Percentiles rank a stretch among this genome's conserved stretches.
phyloP scores from a whole-genome alignment of 2,888 invertebrate species.

The Steinernema scapterisci region DNA sequence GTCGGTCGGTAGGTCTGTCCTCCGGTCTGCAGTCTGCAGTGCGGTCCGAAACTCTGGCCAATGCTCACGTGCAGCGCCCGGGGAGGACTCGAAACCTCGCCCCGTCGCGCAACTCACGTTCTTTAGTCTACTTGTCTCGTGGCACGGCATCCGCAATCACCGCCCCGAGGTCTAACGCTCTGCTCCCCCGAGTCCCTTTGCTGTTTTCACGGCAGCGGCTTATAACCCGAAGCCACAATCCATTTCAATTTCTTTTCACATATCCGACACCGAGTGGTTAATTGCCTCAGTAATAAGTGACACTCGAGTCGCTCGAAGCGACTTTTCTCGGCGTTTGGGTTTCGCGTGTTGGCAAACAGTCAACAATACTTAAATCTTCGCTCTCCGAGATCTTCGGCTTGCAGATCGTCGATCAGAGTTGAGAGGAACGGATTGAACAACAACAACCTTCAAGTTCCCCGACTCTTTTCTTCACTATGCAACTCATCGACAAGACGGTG shows the following conservation, averaged over 20 bases:
- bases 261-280: too few species aligned
- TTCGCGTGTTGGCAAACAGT: too few species aligned
- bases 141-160: constrained; percentile 26
- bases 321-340: too few species aligned
- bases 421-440: background rate
- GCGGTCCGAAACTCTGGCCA: background rate
- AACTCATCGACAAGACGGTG: constrained; percentile 62
- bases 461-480: constrained; percentile 42
- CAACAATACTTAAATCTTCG: background rate
- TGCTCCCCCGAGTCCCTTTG: background rate
- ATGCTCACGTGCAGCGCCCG: constrained; percentile 13
- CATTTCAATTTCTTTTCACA: too few species aligned
- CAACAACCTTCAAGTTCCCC: background rate
- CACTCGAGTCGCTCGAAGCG: too few species aligned
- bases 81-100: background rate
- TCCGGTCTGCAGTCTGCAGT: constrained; percentile 11
- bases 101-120: constrained; percentile 19
- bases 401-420: background rate
- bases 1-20: background rate
- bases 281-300: too few species aligned
- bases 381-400: background rate
- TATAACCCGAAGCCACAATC: too few species aligned
- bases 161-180: background rate
- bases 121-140: constrained; percentile 6
- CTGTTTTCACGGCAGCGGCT: background rate